Evolutionary conservation across 1,140 invertebrate genomes (phyloP), one percentile per base, ranked within the genome.

Genomic region (Drosophila burlai): DNA sequence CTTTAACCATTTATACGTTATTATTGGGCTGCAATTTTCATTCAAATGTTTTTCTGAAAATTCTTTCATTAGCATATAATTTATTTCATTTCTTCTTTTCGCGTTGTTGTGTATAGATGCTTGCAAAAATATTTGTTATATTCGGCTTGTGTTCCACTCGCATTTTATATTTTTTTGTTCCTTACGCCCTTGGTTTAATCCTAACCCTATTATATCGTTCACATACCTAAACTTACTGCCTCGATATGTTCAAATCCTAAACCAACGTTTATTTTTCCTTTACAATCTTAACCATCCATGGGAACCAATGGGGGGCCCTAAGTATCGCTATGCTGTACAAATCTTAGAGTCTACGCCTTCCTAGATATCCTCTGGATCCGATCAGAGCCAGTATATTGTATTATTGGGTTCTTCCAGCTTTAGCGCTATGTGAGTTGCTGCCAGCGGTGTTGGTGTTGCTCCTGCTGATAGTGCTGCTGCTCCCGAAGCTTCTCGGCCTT

Each of bases 301-400:
- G 64, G 52, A 36, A 16, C 52, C 52, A 54, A 54, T 36, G 31
- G 52, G 52, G 60, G 52, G 55, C 65, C 55, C 59, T 84, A 80
- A 79, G 71, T 87, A 87, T 81, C 84, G 81, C 83, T 87, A 87
- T 67, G 81, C 83, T 87, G 83, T 87, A 87, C 84, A 87, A 81
- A 75, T 84, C 84, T 87, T 87, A 87, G 64, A 72, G 64, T 63
- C 84, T 77, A 89, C 45, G 45, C 67, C 21, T n/a, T 24, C 40
- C 68, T 26, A 59, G 18, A 60, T 45, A 52, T 61, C 71, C 38
- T 49, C 38, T 57, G 43, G 52, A 24, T 55, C 52, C 24, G 21
- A 55, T 57, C 54, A 38, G 54, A 57, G 54, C 21, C 54, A 57
- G 36, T n/a, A 6, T 40, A 26, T 57, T 21, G 54, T 57, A 57